Evolutionary conservation across 2,113 vertebrate species (phyloP).

Genomic region (Elephantulus edwardii): DNA sequence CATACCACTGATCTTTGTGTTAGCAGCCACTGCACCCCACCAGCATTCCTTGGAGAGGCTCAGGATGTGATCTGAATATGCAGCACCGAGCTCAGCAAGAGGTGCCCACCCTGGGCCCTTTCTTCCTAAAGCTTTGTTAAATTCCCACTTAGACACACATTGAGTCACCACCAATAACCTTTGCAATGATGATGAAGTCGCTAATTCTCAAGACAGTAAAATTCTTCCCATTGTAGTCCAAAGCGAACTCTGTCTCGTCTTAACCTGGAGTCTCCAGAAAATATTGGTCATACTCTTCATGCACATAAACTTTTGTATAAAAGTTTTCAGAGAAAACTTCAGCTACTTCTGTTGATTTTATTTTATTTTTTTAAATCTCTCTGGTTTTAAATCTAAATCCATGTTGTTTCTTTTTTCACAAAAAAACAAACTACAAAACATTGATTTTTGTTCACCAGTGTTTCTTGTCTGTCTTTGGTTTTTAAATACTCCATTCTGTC

Average conservation of each 20-base stretch:
- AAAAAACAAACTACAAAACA: neutral
- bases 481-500: neutral
- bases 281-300: neutral
- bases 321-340: too few species aligned
- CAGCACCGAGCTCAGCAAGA: neutral
- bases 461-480: neutral
- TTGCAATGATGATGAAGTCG: too few species aligned
- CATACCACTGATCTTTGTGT: too few species aligned
- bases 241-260: too few species aligned
- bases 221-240: too few species aligned
- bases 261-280: neutral
- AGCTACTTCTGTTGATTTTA: neutral
- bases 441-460: constrained; percentile 6
- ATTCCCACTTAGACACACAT: too few species aligned
- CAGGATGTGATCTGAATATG: neutral
- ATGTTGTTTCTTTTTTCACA: neutral
- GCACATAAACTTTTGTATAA: neutral
- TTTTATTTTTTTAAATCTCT: neutral
- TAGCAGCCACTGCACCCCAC: too few species aligned
- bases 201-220: too few species aligned
- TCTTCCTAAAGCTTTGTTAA: neutral
- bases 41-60: too few species aligned
- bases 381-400: neutral
- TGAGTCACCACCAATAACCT: too few species aligned
- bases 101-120: neutral